phyloP scores from a whole-genome alignment of 2,797 vertebrate species.

The Cephalopachus bancanus region DNA sequence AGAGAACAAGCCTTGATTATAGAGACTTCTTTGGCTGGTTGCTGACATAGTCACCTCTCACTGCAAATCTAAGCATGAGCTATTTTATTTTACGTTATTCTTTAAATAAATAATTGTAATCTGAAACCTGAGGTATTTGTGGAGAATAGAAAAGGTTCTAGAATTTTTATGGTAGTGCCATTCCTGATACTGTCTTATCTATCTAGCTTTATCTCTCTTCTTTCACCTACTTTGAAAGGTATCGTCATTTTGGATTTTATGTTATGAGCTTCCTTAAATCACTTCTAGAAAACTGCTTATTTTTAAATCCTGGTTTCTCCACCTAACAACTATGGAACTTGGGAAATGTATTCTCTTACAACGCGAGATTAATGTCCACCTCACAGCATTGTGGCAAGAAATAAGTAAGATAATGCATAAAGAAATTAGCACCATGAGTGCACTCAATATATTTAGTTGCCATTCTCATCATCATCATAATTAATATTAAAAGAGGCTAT shows the following conservation, averaged over 20 bases:
- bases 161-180: not conserved
- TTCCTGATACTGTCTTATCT: not conserved
- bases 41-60: not conserved
- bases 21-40: not conserved
- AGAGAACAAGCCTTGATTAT: not conserved
- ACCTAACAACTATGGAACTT: not conserved
- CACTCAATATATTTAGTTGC: slow-evolving; percentile 26
- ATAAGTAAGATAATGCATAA: slow-evolving; percentile 61
- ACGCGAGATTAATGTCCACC: slow-evolving; percentile 38
- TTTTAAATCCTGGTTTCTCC: slow-evolving; percentile 45
- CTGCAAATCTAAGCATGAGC: not conserved
- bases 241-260: not conserved
- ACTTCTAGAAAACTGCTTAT: not conserved
- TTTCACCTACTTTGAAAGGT: not conserved
- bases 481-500: slow-evolving; percentile 35
- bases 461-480: not conserved
- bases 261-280: slow-evolving; percentile 33
- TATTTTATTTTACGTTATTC: slow-evolving; percentile 12
- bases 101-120: slow-evolving; percentile 24
- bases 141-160: not conserved
- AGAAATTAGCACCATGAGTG: not conserved
- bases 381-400: not conserved
- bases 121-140: not conserved
- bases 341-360: not conserved
- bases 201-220: not conserved